Conservation (phyloP, 2,888 invertebrate species). For the Cheilosia scutellata region DNA sequence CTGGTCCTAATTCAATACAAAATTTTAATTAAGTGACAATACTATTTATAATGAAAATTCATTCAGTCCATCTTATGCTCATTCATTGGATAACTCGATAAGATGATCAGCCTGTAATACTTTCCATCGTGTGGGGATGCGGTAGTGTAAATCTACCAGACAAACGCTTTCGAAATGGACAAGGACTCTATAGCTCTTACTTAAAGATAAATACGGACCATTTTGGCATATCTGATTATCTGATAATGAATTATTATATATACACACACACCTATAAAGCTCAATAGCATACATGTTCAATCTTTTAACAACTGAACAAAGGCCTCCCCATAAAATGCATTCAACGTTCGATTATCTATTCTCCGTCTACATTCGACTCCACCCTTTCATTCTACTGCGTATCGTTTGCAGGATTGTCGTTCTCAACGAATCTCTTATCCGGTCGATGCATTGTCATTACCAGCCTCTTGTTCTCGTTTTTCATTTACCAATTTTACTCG, state of each 20-base stretch:
- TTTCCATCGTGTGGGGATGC: neutral
- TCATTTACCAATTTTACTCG: slow-evolving; percentile 89
- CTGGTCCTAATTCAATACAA: neutral
- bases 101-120: neutral
- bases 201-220: neutral
- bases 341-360: slow-evolving; percentile 14
- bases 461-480: slow-evolving; percentile 86
- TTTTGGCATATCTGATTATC: neutral
- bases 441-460: slow-evolving; percentile 85
- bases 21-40: slow-evolving; percentile 1
- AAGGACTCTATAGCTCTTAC: neutral
- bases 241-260: neutral
- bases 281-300: neutral
- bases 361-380: neutral
- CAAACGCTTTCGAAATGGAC: neutral
- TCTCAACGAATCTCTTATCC: slow-evolving; percentile 83
- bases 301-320: slow-evolving; percentile 18
- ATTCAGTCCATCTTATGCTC: neutral
- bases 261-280: neutral
- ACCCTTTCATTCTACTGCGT: slow-evolving; percentile 6
- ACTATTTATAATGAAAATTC: neutral
- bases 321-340: slow-evolving; percentile 19
- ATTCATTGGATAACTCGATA: neutral
- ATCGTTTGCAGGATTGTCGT: slow-evolving; percentile 78
- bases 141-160: neutral